Percentiles rank a stretch among this genome's conserved stretches.
These are phyloP conservation scores for Yponomeuta sedellus DNA, from an alignment of 2,888 invertebrate genomes.

Conservation along the genomic window DNA sequence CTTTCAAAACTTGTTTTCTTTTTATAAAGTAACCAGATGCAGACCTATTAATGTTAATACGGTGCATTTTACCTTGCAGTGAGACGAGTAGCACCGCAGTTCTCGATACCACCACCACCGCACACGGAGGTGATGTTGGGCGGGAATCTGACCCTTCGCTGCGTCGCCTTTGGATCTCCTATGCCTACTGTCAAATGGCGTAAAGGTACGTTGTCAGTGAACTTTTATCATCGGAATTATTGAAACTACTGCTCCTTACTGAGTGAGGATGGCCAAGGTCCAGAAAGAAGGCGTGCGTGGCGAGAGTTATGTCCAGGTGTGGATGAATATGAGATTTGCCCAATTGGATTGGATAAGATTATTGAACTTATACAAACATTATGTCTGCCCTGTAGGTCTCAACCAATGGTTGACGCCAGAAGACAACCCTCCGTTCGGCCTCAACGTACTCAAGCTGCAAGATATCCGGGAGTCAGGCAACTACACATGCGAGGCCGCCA, in stretches of 20 bases:
- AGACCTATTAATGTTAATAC: not conserved
- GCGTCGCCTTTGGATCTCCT: slow-evolving; percentile 98
- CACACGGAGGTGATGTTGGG: slow-evolving; percentile 94
- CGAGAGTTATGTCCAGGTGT: no score
- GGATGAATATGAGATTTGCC: no score
- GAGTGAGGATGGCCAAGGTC: no score
- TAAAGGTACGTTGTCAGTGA: slow-evolving; percentile 73
- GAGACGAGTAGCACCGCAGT: slow-evolving; percentile 95
- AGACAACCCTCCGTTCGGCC: slow-evolving; percentile 89
- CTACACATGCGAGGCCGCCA: slow-evolving; percentile 97
- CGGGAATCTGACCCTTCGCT: slow-evolving; percentile 93
- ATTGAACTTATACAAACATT: no score
- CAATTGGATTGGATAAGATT: no score
- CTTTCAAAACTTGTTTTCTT: no score
- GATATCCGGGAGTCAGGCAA: slow-evolving; percentile 95
- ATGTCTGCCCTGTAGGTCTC: slow-evolving; percentile 60
- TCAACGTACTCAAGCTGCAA: slow-evolving; percentile 89
- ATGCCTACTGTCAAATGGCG: slow-evolving; percentile 98
- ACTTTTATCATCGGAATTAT: not conserved
- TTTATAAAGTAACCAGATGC: no score
- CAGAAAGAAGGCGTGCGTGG: no score
- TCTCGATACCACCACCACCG: slow-evolving; percentile 92
- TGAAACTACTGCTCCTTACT: no score
- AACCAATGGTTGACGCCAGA: slow-evolving; percentile 91
- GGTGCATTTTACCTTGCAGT: slow-evolving; percentile 74